Evolutionary conservation across 23 tunicate genomes (phyloP).

Genomic region (Clavelina lepadiformis): DNA sequence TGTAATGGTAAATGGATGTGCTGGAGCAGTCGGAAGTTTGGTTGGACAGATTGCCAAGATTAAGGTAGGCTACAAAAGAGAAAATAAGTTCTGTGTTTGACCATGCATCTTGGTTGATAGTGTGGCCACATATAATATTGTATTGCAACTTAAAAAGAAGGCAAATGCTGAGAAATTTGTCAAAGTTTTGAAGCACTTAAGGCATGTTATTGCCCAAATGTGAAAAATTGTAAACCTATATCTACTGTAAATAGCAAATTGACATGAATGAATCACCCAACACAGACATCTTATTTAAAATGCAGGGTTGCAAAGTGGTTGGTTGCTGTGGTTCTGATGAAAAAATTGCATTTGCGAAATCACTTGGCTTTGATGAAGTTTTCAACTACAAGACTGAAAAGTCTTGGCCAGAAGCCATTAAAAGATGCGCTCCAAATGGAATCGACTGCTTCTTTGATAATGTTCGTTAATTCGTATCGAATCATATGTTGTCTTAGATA

Average conservation of each 20-base stretch:
- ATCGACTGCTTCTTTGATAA: conserved; percentile 90
- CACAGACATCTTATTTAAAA: background rate
- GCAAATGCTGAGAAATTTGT: no score
- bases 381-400: conserved; percentile 81
- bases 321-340: conserved; percentile 47
- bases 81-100: no score
- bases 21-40: conserved; percentile 64
- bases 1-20: conserved; percentile 43
- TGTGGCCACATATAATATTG: no score
- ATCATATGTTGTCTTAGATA: background rate
- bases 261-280: no score
- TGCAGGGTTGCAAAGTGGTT: conserved; percentile 46
- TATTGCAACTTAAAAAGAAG: no score
- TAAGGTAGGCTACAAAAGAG: conserved; percentile 25
- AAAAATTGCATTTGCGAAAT: conserved; percentile 32
- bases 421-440: conserved; percentile 76
- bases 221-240: no score
- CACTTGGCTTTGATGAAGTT: conserved; percentile 78
- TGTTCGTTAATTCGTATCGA: conserved; percentile 20
- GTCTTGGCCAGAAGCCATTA: conserved; percentile 32
- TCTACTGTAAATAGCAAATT: no score
- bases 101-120: no score
- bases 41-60: conserved; percentile 81
- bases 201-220: no score
- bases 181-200: no score